Percentiles rank a stretch among this genome's conserved stretches.
Evolutionary conservation across 1,140 invertebrate genomes (phyloP).

Genomic region (Sinella curviseta): DNA sequence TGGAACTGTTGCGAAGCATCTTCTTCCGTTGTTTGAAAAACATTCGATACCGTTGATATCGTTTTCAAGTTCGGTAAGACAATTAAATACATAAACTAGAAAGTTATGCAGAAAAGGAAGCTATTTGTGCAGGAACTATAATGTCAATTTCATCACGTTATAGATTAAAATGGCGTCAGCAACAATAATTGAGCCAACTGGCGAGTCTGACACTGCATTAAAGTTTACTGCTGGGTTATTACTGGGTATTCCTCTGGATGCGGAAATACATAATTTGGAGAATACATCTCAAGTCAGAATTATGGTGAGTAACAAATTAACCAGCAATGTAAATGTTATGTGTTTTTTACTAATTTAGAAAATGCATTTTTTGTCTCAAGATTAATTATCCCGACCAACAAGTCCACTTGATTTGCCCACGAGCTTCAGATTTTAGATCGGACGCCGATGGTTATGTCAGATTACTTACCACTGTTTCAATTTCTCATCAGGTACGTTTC

Average conservation of each 20-base stretch:
- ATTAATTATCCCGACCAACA: slow-evolving; percentile 90
- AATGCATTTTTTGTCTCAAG: too few species aligned
- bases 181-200: slow-evolving; percentile 78
- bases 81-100: too few species aligned
- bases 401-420: slow-evolving; percentile 76
- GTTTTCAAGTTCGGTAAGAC: slow-evolving; percentile 48
- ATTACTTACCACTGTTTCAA: slow-evolving; percentile 77
- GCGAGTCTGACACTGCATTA: slow-evolving; percentile 77
- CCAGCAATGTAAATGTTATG: too few species aligned
- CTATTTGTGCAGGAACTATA: not conserved
- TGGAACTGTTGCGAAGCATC: slow-evolving; percentile 60
- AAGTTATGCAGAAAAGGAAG: not conserved
- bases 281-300: slow-evolving; percentile 73
- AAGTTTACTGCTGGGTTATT: slow-evolving; percentile 92
- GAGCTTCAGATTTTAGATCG: slow-evolving; percentile 59
- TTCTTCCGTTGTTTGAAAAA: slow-evolving; percentile 73
- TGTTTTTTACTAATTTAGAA: too few species aligned
- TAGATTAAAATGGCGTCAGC: slow-evolving; percentile 76
- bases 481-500: slow-evolving; percentile 73
- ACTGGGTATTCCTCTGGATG: slow-evolving; percentile 79
- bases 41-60: slow-evolving; percentile 55
- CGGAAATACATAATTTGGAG: slow-evolving; percentile 77
- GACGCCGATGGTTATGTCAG: slow-evolving; percentile 63
- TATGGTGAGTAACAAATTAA: slow-evolving; percentile 59
- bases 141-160: not conserved